These are phyloP conservation scores for Dicyrtoma fusca DNA, from an alignment of 2,888 invertebrate species.

Conservation along the genomic window DNA sequence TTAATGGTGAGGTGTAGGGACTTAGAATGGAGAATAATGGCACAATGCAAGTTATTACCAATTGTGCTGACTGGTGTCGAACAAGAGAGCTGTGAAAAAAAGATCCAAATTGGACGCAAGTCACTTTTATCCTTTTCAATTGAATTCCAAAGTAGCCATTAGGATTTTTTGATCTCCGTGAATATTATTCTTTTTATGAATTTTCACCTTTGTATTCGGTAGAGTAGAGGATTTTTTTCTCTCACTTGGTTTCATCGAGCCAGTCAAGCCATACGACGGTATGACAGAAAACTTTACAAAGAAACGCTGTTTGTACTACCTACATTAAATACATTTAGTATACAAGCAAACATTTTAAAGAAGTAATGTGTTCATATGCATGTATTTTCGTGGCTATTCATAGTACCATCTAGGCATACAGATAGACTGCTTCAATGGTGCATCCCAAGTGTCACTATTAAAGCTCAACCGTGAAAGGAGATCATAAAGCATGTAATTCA, in stretches of 20 bases:
- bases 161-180: not conserved
- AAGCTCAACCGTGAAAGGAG: no score
- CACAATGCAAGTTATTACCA: not conserved
- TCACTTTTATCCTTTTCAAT: conserved; percentile 15
- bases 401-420: no score
- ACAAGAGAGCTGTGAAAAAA: conserved; percentile 16
- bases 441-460: no score
- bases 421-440: no score
- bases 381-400: no score
- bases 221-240: not conserved
- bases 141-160: conserved; percentile 25
- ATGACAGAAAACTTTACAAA: no score
- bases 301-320: no score
- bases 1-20: not conserved
- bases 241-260: not conserved
- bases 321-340: no score
- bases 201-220: not conserved
- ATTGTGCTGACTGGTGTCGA: not conserved
- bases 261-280: not conserved
- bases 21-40: not conserved
- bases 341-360: no score
- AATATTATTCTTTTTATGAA: conserved; percentile 2
- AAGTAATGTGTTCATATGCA: no score
- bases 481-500: no score
- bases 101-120: conserved; percentile 29